Evolutionary conservation across 2,888 invertebrate genomes (phyloP).

Genomic region (Serripes groenlandicus): DNA sequence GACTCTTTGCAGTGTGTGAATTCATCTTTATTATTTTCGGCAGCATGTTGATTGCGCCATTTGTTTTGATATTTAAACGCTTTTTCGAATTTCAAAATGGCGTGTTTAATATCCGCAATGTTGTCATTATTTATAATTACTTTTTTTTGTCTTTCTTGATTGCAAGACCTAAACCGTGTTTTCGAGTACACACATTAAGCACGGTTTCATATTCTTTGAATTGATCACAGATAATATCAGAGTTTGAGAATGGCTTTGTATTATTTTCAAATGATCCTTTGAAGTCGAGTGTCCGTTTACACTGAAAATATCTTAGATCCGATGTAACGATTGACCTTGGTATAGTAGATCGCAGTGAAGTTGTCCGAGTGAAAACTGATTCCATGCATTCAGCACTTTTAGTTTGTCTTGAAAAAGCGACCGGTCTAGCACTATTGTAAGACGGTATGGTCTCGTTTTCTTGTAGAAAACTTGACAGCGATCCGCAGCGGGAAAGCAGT

Average conservation of each 20-base stretch:
- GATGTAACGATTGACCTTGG: constrained; percentile 27
- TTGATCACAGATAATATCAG: neutral
- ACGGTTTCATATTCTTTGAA: constrained; percentile 1
- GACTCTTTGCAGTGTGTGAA: neutral
- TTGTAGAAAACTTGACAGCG: constrained; percentile 3
- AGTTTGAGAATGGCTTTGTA: neutral
- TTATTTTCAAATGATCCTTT: neutral
- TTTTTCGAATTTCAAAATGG: constrained; percentile 21
- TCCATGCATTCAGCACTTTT: neutral
- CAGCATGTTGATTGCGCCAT: constrained; percentile 35
- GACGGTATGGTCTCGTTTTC: constrained; percentile 11
- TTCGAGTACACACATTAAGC: constrained; percentile 13
- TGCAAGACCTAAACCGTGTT: neutral
- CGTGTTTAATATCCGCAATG: constrained; percentile 30
- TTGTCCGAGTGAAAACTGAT: constrained; percentile 10
- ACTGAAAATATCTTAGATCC: constrained; percentile 26
- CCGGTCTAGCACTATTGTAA: neutral
- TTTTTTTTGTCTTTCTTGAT: neutral
- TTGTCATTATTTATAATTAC: neutral
- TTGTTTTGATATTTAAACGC: constrained; percentile 37
- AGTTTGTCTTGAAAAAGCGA: neutral
- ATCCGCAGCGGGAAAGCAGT: too few species aligned
- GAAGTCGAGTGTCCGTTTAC: constrained; percentile 40
- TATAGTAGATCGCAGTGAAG: neutral
- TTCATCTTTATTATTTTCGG: neutral